phyloP scores from a whole-genome alignment of 2,888 invertebrate species.

The Xanthorhoe spadicearia region DNA sequence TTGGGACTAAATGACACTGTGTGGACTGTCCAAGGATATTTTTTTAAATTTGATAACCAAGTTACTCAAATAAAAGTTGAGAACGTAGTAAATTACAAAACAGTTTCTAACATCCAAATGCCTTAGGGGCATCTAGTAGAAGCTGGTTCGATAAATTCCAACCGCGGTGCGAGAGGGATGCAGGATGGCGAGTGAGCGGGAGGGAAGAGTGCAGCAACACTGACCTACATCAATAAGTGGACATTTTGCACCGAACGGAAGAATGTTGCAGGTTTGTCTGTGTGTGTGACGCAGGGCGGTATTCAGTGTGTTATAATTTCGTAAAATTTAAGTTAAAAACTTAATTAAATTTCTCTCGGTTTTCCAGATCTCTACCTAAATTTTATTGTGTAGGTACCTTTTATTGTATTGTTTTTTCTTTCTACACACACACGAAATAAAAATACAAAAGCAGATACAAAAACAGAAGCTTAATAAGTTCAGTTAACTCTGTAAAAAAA shows the following conservation, averaged over 20 bases:
- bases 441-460: too few species aligned
- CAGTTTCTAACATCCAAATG: conserved; percentile 23
- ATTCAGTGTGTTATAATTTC: not conserved
- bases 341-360: not conserved
- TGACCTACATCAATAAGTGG: conserved; percentile 81
- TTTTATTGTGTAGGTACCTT: too few species aligned
- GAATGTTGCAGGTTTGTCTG: conserved; percentile 57
- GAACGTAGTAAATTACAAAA: not conserved
- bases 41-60: not conserved
- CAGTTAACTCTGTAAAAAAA: too few species aligned
- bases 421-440: too few species aligned
- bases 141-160: conserved; percentile 66
- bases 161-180: conserved; percentile 52
- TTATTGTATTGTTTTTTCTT: too few species aligned
- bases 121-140: conserved; percentile 44
- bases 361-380: too few species aligned
- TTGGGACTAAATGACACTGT: too few species aligned
- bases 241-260: conserved; percentile 65
- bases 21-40: too few species aligned
- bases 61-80: not conserved
- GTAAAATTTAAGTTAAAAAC: not conserved
- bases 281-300: conserved; percentile 31
- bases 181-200: conserved; percentile 31
- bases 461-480: too few species aligned
- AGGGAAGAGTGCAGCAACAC: conserved; percentile 53